phyloP scores from a whole-genome alignment of 2,888 invertebrate species.

The Erpobdella octoculata region DNA sequence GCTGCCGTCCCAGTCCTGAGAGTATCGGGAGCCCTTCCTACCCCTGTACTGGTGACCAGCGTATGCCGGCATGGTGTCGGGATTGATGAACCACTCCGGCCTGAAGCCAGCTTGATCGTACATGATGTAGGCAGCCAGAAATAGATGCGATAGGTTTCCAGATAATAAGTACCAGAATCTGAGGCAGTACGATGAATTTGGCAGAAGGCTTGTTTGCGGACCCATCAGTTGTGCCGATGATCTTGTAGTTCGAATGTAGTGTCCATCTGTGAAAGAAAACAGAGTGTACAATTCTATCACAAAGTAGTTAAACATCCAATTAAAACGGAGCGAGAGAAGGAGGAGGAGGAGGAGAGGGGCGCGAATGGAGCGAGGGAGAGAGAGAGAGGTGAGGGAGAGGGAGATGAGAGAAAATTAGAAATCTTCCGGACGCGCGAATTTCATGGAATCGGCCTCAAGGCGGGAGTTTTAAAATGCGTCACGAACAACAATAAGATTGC shows the following conservation, averaged over 20 bases:
- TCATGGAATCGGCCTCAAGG: too few species aligned
- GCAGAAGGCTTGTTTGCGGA: constrained; percentile 34
- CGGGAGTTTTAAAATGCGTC: too few species aligned
- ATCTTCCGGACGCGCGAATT: too few species aligned
- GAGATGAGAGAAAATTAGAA: too few species aligned
- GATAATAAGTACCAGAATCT: constrained; percentile 38
- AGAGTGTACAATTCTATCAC: too few species aligned
- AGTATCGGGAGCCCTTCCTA: constrained; percentile 3
- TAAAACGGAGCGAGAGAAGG: too few species aligned
- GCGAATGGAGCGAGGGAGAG: too few species aligned
- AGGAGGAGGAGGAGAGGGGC: too few species aligned
- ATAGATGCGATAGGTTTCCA: constrained; percentile 31
- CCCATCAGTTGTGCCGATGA: constrained; percentile 35
- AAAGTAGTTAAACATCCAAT: too few species aligned
- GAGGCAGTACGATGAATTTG: constrained; percentile 33
- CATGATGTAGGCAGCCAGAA: constrained; percentile 34
- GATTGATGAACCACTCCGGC: constrained; percentile 35
- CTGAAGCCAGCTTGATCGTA: constrained; percentile 35
- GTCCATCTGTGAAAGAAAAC: constrained; percentile 39
- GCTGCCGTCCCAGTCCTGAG: constrained; percentile 19
- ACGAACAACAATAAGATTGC: too few species aligned
- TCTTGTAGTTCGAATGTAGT: constrained; percentile 37
- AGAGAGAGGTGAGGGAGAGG: too few species aligned
- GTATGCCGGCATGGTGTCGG: not conserved
- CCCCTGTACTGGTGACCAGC: not conserved